Evolutionary conservation across 2,797 vertebrate species (phyloP), one percentile per base, ranked within the genome.

Genomic region (Pterois miles): DNA sequence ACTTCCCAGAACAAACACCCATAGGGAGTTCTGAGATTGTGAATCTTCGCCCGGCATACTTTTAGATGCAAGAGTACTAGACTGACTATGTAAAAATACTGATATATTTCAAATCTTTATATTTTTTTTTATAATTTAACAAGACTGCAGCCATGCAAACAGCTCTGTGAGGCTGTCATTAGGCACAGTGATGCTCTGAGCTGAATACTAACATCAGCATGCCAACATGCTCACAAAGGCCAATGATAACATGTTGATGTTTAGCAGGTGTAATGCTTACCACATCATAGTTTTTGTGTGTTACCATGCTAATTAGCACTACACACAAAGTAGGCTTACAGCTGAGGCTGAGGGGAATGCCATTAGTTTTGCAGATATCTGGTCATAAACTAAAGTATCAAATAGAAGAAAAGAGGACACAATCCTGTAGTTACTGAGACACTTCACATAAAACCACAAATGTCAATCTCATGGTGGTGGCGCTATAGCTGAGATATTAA

Each of bases 51-150:
- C 56, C 5, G 5, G 12, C 56, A 8, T 52, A 50, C 6, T 5
- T 66, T 54, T 73, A 22, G 53, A 59, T 62, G 25, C 20, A 16
- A 33, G 43, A 58, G 22, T 4, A 43, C 13, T 43, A 57, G 5
- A 70, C 52, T 5, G 12, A 52, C 60, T 57, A 3, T 52, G 13
- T 66, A 5, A 54, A 69, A 59, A 36, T 27, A 6, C 31, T 71
- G 50, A 69, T 56, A 59, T 73, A 73, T 80, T 70, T 63, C 1
- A 48, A 25, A 53, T 65, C 6, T 31, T 48, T 68, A n/a, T 31
- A 76, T 66, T 74, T 65, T 50, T 46, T 74, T 3, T 43, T 40
- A 54, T 65, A 53, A 48, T 29, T 48, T 58, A 71, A 62, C 16
- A 57, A 57, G 62, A 34, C 25, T 40, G 27, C n/a, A 27, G 4